Evolutionary conservation across 2,797 vertebrate genomes (phyloP).

Genomic region (Etheostoma perlongum): DNA sequence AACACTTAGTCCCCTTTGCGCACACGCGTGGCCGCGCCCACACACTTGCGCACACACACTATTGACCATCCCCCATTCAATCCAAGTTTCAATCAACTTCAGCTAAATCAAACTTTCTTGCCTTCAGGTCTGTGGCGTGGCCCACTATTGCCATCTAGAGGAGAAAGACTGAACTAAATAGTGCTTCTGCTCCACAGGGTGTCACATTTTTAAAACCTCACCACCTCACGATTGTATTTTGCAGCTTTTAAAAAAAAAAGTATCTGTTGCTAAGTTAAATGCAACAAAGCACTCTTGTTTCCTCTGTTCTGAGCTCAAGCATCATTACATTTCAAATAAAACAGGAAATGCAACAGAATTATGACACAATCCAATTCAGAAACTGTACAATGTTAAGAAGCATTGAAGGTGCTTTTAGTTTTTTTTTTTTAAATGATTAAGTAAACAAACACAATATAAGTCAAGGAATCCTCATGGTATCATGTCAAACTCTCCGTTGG

Average conservation of each 20-base stretch:
- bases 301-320: constrained; percentile 58
- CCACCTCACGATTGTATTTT: constrained; percentile 74
- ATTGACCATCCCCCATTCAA: constrained; percentile 46
- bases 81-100: constrained; percentile 45
- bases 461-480: constrained; percentile 46
- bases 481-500: constrained; percentile 52
- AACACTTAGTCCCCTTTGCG: constrained; percentile 45
- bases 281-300: constrained; percentile 59
- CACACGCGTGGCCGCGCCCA: constrained; percentile 9
- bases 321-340: constrained; percentile 72
- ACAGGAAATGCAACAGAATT: constrained; percentile 60
- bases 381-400: constrained; percentile 79
- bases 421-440: constrained; percentile 43
- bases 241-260: constrained; percentile 63
- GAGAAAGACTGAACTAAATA: constrained; percentile 58
- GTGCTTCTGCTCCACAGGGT: constrained; percentile 57
- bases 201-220: constrained; percentile 63
- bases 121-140: constrained; percentile 43
- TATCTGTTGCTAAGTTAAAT: constrained; percentile 46
- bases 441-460: constrained; percentile 75
- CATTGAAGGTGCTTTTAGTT: constrained; percentile 75
- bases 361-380: constrained; percentile 58
- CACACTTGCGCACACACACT: constrained; percentile 27
- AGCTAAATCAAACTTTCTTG: constrained; percentile 41
- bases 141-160: constrained; percentile 57